A percentile compares a stretch with the other conserved stretches of the same genome.
Conservation (phyloP, 2,888 invertebrate species). For the Phyllotreta cruciferae region DNA sequence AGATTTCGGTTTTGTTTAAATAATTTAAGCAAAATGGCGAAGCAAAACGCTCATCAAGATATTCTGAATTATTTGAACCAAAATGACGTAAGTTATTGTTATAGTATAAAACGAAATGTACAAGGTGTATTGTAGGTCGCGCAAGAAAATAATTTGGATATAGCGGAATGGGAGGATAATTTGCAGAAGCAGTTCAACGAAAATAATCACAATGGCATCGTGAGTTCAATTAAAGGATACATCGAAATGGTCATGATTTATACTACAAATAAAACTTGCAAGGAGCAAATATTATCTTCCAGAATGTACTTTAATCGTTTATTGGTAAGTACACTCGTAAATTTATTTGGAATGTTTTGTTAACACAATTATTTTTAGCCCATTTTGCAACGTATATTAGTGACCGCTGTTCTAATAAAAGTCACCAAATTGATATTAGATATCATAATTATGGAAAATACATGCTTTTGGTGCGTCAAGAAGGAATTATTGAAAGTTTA, state of each 20-base stretch:
- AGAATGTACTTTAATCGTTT: not conserved
- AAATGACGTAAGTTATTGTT: too few relatives aligned
- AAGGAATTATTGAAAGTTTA: constrained; percentile 34
- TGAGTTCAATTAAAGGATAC: not conserved
- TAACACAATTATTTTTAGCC: constrained; percentile 22
- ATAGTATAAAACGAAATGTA: too few relatives aligned
- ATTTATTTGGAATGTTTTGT: not conserved
- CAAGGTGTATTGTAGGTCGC: too few relatives aligned
- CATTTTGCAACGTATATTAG: constrained; percentile 16
- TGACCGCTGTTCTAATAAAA: constrained; percentile 21
- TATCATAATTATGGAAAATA: constrained; percentile 30
- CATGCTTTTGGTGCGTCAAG: constrained; percentile 34
- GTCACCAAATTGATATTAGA: constrained; percentile 32
- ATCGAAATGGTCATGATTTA: not conserved
- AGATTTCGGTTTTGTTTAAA: too few relatives aligned
- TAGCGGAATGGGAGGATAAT: too few relatives aligned
- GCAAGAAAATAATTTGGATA: too few relatives aligned
- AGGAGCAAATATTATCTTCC: not conserved
- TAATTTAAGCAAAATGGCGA: too few relatives aligned
- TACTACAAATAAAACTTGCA: not conserved
- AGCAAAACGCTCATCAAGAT: too few relatives aligned
- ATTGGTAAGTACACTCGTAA: not conserved
- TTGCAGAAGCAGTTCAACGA: too few relatives aligned
- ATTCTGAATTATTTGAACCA: too few relatives aligned
- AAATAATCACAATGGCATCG: too few relatives aligned